Conservation (phyloP, 2,113 vertebrate genomes). For the Passerina amoena region DNA sequence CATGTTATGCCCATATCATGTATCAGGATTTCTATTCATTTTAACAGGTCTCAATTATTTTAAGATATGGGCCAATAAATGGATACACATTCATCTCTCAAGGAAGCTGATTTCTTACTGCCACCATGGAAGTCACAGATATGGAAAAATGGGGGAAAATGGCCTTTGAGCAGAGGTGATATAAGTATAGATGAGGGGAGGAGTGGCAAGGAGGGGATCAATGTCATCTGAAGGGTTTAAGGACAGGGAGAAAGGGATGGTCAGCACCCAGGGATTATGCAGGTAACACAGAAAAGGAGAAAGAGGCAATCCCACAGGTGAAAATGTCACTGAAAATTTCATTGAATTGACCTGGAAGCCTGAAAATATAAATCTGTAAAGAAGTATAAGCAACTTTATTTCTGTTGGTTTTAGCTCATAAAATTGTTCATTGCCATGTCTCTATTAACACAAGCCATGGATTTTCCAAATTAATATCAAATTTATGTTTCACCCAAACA, state of each 20-base stretch:
- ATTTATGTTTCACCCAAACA: neutral
- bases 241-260: neutral
- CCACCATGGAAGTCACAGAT: neutral
- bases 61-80: neutral
- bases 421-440: neutral
- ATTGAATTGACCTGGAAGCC: neutral
- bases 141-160: neutral
- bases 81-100: fast-evolving
- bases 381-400: neutral
- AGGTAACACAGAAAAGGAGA: neutral
- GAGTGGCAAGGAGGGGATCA: neutral
- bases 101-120: neutral
- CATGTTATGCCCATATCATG: neutral
- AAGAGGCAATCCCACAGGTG: neutral
- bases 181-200: fast-evolving
- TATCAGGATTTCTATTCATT: neutral
- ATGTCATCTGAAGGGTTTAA: neutral
- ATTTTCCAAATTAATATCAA: neutral
- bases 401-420: neutral
- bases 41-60: neutral
- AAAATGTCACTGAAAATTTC: neutral
- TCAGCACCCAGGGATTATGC: neutral
- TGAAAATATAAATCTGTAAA: neutral
- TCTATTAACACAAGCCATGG: neutral
- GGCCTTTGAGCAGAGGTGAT: fast-evolving